Conservation (phyloP, 2,797 vertebrate species). For the Heliangelus exortis region DNA sequence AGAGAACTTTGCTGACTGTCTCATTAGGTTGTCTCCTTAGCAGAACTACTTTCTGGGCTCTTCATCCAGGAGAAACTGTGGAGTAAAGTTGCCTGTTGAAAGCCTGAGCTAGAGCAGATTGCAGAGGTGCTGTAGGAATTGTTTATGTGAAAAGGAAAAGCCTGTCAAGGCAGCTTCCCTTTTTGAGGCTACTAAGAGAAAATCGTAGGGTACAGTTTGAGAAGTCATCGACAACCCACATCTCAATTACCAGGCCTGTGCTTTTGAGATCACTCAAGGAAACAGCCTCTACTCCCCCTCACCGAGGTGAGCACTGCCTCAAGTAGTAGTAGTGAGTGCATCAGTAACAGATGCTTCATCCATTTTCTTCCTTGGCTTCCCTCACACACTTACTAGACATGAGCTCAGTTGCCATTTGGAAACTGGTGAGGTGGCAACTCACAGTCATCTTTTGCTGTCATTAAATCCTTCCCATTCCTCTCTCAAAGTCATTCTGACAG, state of each 20-base stretch:
- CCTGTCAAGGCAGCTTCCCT: neutral
- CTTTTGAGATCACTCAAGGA: neutral
- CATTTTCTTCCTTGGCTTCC: neutral
- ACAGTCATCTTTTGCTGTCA: neutral
- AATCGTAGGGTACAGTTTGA: neutral
- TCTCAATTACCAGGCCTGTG: neutral
- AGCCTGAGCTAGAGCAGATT: neutral
- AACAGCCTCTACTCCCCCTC: neutral
- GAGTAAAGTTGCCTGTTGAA: neutral
- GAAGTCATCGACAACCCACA: neutral
- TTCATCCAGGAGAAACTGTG: neutral
- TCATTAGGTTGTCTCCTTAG: neutral
- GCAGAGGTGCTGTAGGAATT: neutral
- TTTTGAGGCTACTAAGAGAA: neutral
- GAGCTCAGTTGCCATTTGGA: neutral
- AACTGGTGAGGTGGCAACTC: neutral
- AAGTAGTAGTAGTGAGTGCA: neutral
- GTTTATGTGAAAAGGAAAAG: neutral
- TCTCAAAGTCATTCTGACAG: neutral
- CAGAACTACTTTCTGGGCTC: neutral
- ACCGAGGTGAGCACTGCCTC: fast-evolving
- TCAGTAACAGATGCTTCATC: neutral
- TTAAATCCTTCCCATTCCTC: neutral
- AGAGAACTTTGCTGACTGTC: neutral
- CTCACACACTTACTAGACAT: neutral